Percentiles rank a stretch among this genome's conserved stretches.
Evolutionary conservation across 2,797 vertebrate genomes (phyloP).

Genomic region (Melanotaenia maccullochi): DNA sequence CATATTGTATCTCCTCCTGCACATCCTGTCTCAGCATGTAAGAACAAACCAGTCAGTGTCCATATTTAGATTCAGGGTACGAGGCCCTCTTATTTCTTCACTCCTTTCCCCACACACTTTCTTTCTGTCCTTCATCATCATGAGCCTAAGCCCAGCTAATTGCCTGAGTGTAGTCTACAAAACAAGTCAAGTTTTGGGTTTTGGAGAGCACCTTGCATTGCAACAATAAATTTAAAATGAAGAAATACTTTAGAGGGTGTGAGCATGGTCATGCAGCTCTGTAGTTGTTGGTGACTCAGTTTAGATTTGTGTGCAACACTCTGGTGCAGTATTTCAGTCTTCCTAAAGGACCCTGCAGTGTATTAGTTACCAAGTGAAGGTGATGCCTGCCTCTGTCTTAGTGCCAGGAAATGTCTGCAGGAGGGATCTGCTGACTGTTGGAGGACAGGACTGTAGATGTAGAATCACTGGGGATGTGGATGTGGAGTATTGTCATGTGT

Average conservation of each 20-base stretch:
- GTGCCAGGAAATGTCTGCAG: conserved; percentile 55
- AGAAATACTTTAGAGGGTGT: conserved; percentile 4
- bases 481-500: neutral
- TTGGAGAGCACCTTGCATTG: neutral
- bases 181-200: conserved; percentile 2
- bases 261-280: conserved; percentile 3
- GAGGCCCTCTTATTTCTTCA: conserved; percentile 31
- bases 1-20: conserved; percentile 5
- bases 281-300: conserved; percentile 48
- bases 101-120: conserved; percentile 18
- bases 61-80: conserved; percentile 53
- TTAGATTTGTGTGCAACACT: conserved; percentile 40
- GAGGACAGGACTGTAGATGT: conserved; percentile 37
- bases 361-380: conserved; percentile 66
- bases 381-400: conserved; percentile 62
- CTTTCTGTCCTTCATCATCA: conserved; percentile 31
- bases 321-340: conserved; percentile 56
- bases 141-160: conserved; percentile 29
- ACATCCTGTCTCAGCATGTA: neutral
- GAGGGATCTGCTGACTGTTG: conserved; percentile 47
- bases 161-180: neutral
- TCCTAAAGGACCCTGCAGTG: conserved; percentile 39
- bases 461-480: neutral
- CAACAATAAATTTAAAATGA: conserved; percentile 16
- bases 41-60: conserved; percentile 39